Evolutionary conservation across 2,113 vertebrate species (phyloP), one percentile per base, ranked within the genome.

Genomic region (Chloebia gouldiae): DNA sequence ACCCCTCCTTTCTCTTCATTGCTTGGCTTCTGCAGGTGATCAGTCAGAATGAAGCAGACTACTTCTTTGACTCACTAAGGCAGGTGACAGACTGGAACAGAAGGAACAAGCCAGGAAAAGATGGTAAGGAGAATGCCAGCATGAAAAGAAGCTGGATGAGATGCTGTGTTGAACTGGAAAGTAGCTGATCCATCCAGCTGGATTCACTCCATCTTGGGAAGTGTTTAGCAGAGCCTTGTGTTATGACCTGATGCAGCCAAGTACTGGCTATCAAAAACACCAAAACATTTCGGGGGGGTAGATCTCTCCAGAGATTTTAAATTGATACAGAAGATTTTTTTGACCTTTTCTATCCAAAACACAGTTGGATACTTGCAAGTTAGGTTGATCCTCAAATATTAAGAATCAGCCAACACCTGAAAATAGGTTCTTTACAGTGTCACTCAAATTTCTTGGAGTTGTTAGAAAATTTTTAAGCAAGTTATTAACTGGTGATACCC

Each of bases 31-130:
- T 92, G 57, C 88, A 99, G 99, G 98, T 99, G 89, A 98, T 99
- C 95, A 99, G 99, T 96, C 96, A 99, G 97, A 99, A 98, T 35
- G 99, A 99, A 45, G 96, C 97, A 15, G 99, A 99, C 88, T 99
- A 99, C 96, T 99, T 99, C 98, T 99, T 99, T 24, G 99, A 99
- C 94, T 99, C 98, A 60, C 96, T 99, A 88, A 98, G 98, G 85
- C 98, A 99, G 63, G 98, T 99, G 92, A 99, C 98, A 13, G 98
- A 99, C 92, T 99, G 98, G 98, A 98, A 98, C 80, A 98, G 96
- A 93, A 99, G 96, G 83, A 98, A 96, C 92, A 99, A 98, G 96
- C 98, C 97, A 51, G 96, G 97, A 60, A 99, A 98, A 92, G 99
- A 99, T 3, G 99, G 99, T 99, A 98, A 97, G 93, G 63, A 50